A percentile compares a stretch with the other conserved stretches of the same genome.
Evolutionary conservation across 2,797 vertebrate genomes (phyloP).

Genomic region (Channa striata): DNA sequence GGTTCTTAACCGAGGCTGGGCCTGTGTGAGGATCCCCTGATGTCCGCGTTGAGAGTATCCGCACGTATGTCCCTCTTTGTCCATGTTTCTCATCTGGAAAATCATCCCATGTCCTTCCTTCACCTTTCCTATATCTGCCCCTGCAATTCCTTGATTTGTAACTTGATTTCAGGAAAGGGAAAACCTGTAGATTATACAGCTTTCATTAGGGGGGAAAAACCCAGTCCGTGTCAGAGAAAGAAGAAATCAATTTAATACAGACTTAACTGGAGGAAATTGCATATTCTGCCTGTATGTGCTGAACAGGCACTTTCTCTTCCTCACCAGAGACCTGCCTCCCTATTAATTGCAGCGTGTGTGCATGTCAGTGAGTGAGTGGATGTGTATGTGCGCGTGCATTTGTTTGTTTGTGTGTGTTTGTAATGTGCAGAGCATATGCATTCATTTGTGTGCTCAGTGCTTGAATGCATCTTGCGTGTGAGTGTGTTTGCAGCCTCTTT

Average conservation of each 20-base stretch:
- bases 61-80: constrained; percentile 68
- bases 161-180: constrained; percentile 86
- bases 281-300: constrained; percentile 88
- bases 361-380: constrained; percentile 55
- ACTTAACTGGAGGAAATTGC: constrained; percentile 91
- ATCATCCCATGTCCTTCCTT: constrained; percentile 79
- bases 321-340: constrained; percentile 81
- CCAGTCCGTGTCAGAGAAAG: constrained; percentile 86
- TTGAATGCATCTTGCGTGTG: constrained; percentile 27
- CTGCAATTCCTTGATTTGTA: constrained; percentile 85
- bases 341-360: constrained; percentile 80
- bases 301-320: constrained; percentile 84
- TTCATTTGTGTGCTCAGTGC: constrained; percentile 35
- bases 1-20: constrained; percentile 44
- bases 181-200: constrained; percentile 89
- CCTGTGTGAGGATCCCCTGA: constrained; percentile 34
- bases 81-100: constrained; percentile 80
- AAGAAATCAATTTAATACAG: constrained; percentile 92
- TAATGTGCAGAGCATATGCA: constrained; percentile 35
- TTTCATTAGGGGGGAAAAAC: constrained; percentile 84
- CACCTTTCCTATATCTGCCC: constrained; percentile 80
- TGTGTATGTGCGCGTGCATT: constrained; percentile 56
- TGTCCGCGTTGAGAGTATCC: constrained; percentile 56
- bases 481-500: constrained; percentile 48
- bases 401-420: constrained; percentile 70